Evolutionary conservation across 2,888 invertebrate genomes (phyloP), one percentile per base, ranked within the genome.

Genomic region (Noctua fimbriata): DNA sequence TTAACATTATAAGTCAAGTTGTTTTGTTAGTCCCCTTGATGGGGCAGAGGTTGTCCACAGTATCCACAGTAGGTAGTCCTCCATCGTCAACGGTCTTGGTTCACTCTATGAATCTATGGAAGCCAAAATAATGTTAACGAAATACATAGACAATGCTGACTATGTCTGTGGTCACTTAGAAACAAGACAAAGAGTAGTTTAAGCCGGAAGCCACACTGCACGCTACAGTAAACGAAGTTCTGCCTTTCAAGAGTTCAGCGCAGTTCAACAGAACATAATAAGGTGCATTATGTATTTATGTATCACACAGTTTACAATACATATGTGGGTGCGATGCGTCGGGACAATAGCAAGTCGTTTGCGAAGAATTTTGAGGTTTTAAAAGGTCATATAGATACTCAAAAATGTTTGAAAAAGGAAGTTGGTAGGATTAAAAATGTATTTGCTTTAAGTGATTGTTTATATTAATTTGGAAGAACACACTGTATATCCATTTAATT

Each of bases 221-320:
- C 77, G 73, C 83, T 70, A 71, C 81, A 70, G 28, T 75, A 52
- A n/a, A 72, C 72, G 32, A 73, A 82, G 73, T 74, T 86, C 32
- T 84, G 65, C 75, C 70, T 81, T 65, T 52, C 58, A 63, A 78
- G 84, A 83, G 83, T 83, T 83, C 83, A 79, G 72, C 41, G 14
- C 70, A 73, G 85, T 58, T 80, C 77, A 85, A 52, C 36, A 36
- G 28, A 16, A 79, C 44, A 36, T 75, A 44, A 52, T 67, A 69
- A 18, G 32, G 58, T 73, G 60, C 7, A 16, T 41, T 52, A 52
- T 52, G 24, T 88, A 85, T 80, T 41, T 52, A 52, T 52, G 24
- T 88, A 85, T 80, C 55, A 58, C 83, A 83, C 78, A 82, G 82
- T 82, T 81, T 70, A 82, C 83, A 86, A 84, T 47, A 28, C 47